These are phyloP conservation scores for Holacanthella duospinosa DNA, from an alignment of 2,888 invertebrate species.

Conservation along the genomic window DNA sequence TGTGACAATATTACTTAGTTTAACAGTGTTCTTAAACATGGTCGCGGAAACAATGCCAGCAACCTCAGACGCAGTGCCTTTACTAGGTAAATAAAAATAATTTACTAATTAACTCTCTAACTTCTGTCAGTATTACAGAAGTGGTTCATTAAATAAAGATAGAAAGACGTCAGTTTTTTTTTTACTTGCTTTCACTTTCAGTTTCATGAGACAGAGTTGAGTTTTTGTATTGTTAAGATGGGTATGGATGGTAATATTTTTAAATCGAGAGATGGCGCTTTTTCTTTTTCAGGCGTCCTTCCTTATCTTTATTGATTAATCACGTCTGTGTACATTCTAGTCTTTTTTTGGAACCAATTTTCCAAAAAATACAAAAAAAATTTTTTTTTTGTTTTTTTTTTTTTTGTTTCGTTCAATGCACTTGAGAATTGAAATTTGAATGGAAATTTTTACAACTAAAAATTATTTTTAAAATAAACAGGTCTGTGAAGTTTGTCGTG, in stretches of 20 bases:
- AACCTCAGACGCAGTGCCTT: conserved; percentile 84
- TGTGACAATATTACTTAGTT: conserved; percentile 90
- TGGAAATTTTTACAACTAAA: neutral
- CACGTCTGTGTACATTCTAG: neutral
- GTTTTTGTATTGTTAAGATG: neutral
- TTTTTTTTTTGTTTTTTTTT: neutral
- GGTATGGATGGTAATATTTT: no score
- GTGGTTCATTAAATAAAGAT: no score
- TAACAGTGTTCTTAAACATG: conserved; percentile 97
- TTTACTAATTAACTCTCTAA: no score
- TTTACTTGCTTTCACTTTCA: conserved; percentile 5
- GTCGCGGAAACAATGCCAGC: conserved; percentile 98
- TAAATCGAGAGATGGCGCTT: no score
- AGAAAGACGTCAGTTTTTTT: no score
- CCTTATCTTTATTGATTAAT: neutral
- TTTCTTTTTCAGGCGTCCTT: no score
- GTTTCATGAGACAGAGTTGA: no score
- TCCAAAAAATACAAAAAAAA: neutral
- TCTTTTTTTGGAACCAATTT: neutral
- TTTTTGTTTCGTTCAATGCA: neutral
- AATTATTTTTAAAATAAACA: no score
- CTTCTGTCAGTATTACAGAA: no score
- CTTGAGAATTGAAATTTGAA: neutral
- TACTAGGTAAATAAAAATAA: conserved; percentile 58
- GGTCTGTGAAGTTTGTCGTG: no score